Percentiles rank a stretch among this genome's conserved stretches.
Evolutionary conservation across 2,888 invertebrate species (phyloP).

Genomic region (Arctia plantaginis): DNA sequence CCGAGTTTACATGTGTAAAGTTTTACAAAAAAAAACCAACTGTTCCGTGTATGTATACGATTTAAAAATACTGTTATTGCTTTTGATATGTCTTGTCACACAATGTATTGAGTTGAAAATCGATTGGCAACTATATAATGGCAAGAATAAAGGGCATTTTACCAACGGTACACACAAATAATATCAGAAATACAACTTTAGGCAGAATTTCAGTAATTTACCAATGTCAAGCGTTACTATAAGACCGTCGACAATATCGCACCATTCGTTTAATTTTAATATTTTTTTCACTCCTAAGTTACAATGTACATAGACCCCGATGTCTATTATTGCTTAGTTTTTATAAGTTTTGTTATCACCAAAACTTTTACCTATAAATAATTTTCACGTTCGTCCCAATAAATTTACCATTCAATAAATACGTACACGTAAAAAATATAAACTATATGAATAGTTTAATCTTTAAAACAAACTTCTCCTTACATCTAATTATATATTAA

Average conservation of each 20-base stretch:
- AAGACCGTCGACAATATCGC: slow-evolving; percentile 82
- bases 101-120: slow-evolving; percentile 62
- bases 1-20: slow-evolving; percentile 31
- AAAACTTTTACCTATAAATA: slow-evolving; percentile 86
- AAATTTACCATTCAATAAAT: slow-evolving; percentile 87
- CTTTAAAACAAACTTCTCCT: slow-evolving; percentile 85
- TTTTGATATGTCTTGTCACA: slow-evolving; percentile 81
- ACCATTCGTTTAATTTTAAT: slow-evolving; percentile 80
- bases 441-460: slow-evolving; percentile 87
- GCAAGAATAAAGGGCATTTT: slow-evolving; percentile 77
- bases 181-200: slow-evolving; percentile 78
- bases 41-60: slow-evolving; percentile 37
- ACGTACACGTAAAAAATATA: slow-evolving; percentile 87
- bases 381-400: slow-evolving; percentile 85
- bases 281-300: slow-evolving; percentile 80
- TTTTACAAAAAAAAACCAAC: slow-evolving; percentile 47
- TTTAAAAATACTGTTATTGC: slow-evolving; percentile 69
- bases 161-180: slow-evolving; percentile 77
- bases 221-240: slow-evolving; percentile 75
- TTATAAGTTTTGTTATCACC: slow-evolving; percentile 83
- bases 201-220: slow-evolving; percentile 75
- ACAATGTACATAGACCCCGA: slow-evolving; percentile 84
- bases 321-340: slow-evolving; percentile 85
- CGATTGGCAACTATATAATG: slow-evolving; percentile 59
- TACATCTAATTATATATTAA: slow-evolving; percentile 85